Base-by-base conservation (phyloP, 2,113 vertebrate genomes). In the Camelus dromedarius region DNA sequence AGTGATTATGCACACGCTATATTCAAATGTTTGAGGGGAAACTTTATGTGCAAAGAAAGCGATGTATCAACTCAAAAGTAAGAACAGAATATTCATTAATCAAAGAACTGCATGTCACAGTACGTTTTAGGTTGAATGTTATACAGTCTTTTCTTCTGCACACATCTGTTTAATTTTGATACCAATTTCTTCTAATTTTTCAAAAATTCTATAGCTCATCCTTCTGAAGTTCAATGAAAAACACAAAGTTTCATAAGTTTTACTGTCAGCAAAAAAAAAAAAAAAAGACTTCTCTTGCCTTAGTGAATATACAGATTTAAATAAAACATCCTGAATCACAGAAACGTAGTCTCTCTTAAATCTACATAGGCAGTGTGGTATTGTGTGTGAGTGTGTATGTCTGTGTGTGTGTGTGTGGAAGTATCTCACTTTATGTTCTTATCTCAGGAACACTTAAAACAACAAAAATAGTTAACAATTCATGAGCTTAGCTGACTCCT, bases 401-500 rank as follows among this genome's bases (percentile, higher is more conserved):
- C 4, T 28, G 12, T 52, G 48, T 30, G 2, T 77, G 4, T 15
- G 12, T 64, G 19, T 93, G 50, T 58, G 56, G 94, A 97, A 79
- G 62, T 15, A 95, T 89, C 86, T 75, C 87, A 94, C 93, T 95
- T 97, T 96, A 67, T 92, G 83, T 96, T 93, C 95, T 96, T 97
- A 98, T 89, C 90, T 97, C 20, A 80, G 58, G 88, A 97, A 97
- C 70, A 84, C 95, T 81, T 88, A 77, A 98, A 98, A 93, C 77
- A 98, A 54, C 38, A 98, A 96, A 98, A 95, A 96, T 97, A 98
- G 98, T 98, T 98, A 98, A 98, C 89, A 98, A 98, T 98, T 98
- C 95, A 99, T 97, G 98, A 98, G 95, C 85, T 89, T 95, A 96
- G 75, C 97, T 98, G 98, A 97, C 97, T 98, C 67, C 94, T 97